phyloP scores from a whole-genome alignment of 2,888 invertebrate genomes.

The Phorcus lineatus region DNA sequence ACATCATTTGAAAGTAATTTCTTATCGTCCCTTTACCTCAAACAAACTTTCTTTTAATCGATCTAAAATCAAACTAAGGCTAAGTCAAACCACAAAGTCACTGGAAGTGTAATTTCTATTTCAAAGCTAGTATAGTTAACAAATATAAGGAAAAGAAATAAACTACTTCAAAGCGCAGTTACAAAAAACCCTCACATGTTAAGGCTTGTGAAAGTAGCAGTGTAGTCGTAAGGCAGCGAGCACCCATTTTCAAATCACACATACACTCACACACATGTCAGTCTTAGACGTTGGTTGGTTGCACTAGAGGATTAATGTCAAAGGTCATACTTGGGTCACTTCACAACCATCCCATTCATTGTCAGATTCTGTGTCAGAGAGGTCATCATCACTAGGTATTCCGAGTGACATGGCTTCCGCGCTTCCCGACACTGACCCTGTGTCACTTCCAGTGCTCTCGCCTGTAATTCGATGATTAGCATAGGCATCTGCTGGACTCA shows the following conservation, averaged over 20 bases:
- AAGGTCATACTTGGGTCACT: conserved; percentile 64
- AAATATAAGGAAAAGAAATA: background rate
- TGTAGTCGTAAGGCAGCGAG: too few species aligned
- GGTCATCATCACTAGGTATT: conserved; percentile 56
- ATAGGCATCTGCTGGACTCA: conserved; percentile 16
- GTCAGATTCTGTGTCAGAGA: conserved; percentile 67
- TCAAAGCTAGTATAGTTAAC: background rate
- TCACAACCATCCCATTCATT: conserved; percentile 69
- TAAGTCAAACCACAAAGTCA: background rate
- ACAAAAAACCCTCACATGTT: background rate
- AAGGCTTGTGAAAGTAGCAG: background rate
- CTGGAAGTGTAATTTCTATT: background rate
- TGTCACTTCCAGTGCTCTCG: conserved; percentile 34
- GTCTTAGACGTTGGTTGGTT: background rate
- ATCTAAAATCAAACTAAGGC: background rate
- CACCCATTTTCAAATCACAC: background rate
- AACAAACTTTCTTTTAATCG: background rate
- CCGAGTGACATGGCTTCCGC: conserved; percentile 48
- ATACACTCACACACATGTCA: background rate
- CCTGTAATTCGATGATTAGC: background rate
- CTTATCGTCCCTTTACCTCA: background rate
- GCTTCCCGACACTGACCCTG: conserved; percentile 45
- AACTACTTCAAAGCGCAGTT: background rate
- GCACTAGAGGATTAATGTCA: background rate
- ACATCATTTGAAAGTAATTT: too few species aligned